phyloP scores from a whole-genome alignment of 92 coral and sea anemone genomes.

The Bergia puertoricense region DNA sequence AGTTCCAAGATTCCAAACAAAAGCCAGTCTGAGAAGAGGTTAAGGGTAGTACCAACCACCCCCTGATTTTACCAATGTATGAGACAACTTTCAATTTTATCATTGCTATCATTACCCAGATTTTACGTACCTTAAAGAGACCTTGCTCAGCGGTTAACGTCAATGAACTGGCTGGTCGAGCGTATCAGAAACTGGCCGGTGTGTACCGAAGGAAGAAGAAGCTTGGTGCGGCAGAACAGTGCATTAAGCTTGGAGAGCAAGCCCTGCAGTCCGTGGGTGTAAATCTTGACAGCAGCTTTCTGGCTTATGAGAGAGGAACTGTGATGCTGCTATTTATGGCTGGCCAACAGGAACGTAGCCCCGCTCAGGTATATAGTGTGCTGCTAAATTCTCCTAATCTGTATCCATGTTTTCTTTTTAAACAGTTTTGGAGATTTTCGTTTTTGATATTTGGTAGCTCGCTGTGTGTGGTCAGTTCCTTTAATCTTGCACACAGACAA shows the following conservation, averaged over 20 bases:
- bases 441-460: too few relatives aligned
- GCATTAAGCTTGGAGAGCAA: slow-evolving; percentile 51
- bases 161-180: slow-evolving; percentile 43
- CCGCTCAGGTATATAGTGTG: neutral
- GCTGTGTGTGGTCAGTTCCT: too few relatives aligned
- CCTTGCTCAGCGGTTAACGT: slow-evolving; percentile 13
- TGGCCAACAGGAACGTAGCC: slow-evolving; percentile 15
- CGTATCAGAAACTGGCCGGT: slow-evolving; percentile 52
- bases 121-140: slow-evolving; percentile 1
- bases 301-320: slow-evolving; percentile 62
- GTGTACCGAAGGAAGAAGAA: slow-evolving; percentile 58
- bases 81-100: neutral
- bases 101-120: neutral
- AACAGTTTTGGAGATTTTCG: too few relatives aligned
- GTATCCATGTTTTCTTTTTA: too few relatives aligned
- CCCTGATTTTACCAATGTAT: too few relatives aligned
- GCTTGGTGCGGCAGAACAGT: slow-evolving; percentile 53
- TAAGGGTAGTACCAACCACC: too few relatives aligned
- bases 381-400: too few relatives aligned
- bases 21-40: too few relatives aligned
- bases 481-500: too few relatives aligned
- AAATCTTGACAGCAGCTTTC: slow-evolving; percentile 54
- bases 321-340: slow-evolving; percentile 59
- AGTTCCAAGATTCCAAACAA: too few relatives aligned
- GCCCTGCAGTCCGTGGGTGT: slow-evolving; percentile 28